phyloP scores from a whole-genome alignment of 2,113 vertebrate genomes.

The Marmota monax region DNA sequence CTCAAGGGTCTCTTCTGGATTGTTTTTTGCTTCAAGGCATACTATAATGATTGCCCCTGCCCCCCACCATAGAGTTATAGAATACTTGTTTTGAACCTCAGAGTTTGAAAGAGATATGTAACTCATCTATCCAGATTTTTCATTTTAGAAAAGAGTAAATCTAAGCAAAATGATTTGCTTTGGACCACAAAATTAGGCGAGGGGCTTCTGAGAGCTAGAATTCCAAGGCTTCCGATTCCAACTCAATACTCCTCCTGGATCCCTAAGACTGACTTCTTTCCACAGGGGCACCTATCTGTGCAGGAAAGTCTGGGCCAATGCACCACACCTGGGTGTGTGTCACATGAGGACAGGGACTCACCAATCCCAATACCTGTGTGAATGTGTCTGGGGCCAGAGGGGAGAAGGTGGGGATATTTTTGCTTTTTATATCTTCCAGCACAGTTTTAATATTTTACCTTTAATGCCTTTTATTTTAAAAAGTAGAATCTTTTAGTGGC shows the following conservation, averaged over 20 bases:
- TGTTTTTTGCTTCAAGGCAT: background rate
- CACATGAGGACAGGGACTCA: background rate
- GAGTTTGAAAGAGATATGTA: background rate
- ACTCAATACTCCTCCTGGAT: background rate
- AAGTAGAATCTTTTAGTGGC: background rate
- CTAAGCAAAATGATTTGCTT: background rate
- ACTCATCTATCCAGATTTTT: background rate
- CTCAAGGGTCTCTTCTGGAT: background rate
- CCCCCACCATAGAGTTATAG: background rate
- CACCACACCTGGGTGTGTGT: fast-evolving
- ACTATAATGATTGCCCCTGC: background rate
- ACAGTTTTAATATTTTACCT: background rate
- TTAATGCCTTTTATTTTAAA: background rate
- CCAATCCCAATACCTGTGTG: no score
- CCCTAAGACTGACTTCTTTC: background rate
- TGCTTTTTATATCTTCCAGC: background rate
- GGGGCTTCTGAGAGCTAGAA: background rate
- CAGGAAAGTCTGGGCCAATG: background rate
- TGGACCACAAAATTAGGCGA: background rate
- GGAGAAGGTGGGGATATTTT: background rate
- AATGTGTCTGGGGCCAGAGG: background rate
- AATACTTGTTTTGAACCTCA: background rate
- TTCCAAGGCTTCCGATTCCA: background rate
- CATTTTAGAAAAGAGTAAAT: background rate
- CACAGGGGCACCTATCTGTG: fast-evolving